Percentiles rank a stretch among this genome's conserved stretches.
Evolutionary conservation across 2,113 vertebrate genomes (phyloP).

Genomic region (Pao palembangensis): DNA sequence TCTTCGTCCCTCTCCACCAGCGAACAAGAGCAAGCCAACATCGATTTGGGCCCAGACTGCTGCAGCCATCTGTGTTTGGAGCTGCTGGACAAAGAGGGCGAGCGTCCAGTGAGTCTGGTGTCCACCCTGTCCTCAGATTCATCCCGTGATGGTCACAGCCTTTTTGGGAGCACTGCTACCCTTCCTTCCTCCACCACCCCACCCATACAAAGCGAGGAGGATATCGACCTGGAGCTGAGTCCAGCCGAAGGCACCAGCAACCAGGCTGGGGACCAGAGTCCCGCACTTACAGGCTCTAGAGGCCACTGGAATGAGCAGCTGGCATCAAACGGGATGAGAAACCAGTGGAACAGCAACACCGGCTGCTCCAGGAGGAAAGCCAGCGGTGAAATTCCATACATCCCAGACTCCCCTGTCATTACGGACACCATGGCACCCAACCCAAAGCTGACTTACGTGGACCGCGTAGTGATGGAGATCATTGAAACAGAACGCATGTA

Average conservation of each 20-base stretch:
- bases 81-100: slow-evolving; percentile 70
- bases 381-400: slow-evolving; percentile 30
- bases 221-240: slow-evolving; percentile 73
- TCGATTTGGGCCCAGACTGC: slow-evolving; percentile 49
- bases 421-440: slow-evolving; percentile 67
- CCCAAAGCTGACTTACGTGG: slow-evolving; percentile 86
- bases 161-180: slow-evolving; percentile 71
- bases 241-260: slow-evolving; percentile 46
- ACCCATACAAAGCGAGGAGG: slow-evolving; percentile 50
- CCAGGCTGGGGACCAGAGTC: slow-evolving; percentile 36
- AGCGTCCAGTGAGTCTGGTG: slow-evolving; percentile 76
- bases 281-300: slow-evolving; percentile 16
- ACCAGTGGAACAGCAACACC: slow-evolving; percentile 74
- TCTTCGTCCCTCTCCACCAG: slow-evolving; percentile 66
- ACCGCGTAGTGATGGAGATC: slow-evolving; percentile 92
- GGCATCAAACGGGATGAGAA: slow-evolving; percentile 24
- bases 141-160: slow-evolving; percentile 70
- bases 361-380: slow-evolving; percentile 64
- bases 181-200: slow-evolving; percentile 55
- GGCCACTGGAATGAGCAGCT: slow-evolving; percentile 40
- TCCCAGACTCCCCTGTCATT: slow-evolving; percentile 69
- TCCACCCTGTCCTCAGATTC: slow-evolving; percentile 79
- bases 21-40: slow-evolving; percentile 75
- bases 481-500: slow-evolving; percentile 95
- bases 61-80: slow-evolving; percentile 61